phyloP scores from a whole-genome alignment of 2,113 vertebrate species.

The Alexandromys fortis region DNA sequence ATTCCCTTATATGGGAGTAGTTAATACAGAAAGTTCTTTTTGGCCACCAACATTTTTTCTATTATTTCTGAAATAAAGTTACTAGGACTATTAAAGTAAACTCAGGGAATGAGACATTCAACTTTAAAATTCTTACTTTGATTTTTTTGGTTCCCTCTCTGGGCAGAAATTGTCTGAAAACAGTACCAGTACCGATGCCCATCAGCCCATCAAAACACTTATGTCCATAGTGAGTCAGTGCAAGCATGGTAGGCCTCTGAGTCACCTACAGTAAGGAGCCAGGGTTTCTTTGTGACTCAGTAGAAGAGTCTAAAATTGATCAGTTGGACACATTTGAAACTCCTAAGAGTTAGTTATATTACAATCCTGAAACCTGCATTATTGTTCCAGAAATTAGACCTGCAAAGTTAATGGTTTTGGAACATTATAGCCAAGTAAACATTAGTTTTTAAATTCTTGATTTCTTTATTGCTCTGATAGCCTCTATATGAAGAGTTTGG shows the following conservation, averaged over 20 bases:
- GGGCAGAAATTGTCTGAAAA: not conserved
- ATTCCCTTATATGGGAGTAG: not conserved
- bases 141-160: not conserved
- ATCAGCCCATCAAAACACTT: too few relatives aligned
- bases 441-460: not conserved
- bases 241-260: rapidly evolving
- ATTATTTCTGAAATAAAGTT: not conserved
- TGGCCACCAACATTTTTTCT: not conserved
- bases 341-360: not conserved
- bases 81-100: not conserved
- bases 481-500: not conserved
- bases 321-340: not conserved
- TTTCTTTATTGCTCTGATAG: not conserved
- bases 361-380: not conserved
- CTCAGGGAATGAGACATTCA: not conserved
- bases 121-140: not conserved
- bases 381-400: not conserved
- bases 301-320: not conserved
- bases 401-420: not conserved
- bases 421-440: not conserved
- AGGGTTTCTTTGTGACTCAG: not conserved
- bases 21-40: not conserved
- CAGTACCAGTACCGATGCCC: not conserved
- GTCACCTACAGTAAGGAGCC: not conserved
- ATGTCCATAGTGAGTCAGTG: not conserved